Evolutionary conservation across 2,113 vertebrate genomes (phyloP).

Genomic region (Pygoscelis adeliae): DNA sequence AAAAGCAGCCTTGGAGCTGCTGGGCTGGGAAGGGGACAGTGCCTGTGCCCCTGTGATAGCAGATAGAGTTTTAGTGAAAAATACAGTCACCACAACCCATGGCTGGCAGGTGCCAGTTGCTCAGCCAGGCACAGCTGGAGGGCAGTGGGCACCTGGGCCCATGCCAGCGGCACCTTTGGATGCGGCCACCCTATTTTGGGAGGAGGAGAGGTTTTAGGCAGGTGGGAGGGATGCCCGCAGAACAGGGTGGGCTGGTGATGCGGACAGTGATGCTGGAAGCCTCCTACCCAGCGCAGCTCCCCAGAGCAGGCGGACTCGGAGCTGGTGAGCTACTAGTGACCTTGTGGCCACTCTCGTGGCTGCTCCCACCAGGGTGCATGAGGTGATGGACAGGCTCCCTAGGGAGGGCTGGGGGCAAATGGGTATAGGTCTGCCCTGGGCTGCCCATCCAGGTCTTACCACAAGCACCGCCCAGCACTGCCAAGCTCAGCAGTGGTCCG

Average conservation of each 20-base stretch:
- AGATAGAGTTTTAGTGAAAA: background rate
- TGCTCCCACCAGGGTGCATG: background rate
- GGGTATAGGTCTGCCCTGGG: background rate
- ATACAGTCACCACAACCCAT: background rate
- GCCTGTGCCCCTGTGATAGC: background rate
- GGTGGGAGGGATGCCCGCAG: background rate
- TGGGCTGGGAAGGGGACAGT: background rate
- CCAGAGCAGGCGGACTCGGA: background rate
- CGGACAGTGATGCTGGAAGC: background rate
- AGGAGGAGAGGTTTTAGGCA: background rate
- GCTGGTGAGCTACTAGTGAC: background rate
- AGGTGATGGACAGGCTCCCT: background rate
- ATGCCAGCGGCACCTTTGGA: background rate
- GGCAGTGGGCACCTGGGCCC: background rate
- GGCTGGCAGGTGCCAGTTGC: background rate
- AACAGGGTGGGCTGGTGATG: background rate
- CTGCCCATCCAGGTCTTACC: background rate
- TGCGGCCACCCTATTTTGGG: background rate
- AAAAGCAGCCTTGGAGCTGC: background rate
- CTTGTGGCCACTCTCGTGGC: background rate
- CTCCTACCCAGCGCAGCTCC: background rate
- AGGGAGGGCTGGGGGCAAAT: background rate
- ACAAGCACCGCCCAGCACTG: background rate
- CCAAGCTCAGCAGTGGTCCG: rapidly evolving
- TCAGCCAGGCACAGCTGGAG: background rate